Evolutionary conservation across 2,113 vertebrate species (phyloP).

Genomic region (Albula goreensis): DNA sequence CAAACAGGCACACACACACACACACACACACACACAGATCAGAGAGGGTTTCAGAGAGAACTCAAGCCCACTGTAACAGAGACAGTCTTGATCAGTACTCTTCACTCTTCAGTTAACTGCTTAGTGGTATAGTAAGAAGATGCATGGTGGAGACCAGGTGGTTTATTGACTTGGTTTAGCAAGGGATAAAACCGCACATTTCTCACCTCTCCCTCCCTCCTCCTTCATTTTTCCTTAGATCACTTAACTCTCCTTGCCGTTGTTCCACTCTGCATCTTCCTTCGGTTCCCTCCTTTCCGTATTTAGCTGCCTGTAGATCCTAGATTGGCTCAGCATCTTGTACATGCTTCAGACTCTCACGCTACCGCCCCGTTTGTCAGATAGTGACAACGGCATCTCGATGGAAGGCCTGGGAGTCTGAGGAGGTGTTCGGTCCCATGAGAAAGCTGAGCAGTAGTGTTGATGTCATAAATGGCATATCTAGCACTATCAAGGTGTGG

Average conservation of each 20-base stretch:
- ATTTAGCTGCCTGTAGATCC: not conserved
- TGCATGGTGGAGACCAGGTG: no score
- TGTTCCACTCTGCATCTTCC: not conserved
- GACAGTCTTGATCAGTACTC: not conserved
- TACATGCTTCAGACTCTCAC: no score
- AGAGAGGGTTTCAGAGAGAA: conserved; percentile 29
- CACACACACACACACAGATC: not conserved
- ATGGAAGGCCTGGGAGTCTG: no score
- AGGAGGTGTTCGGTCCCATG: not conserved
- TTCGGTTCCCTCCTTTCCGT: not conserved
- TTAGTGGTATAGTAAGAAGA: no score
- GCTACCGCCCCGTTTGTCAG: not conserved
- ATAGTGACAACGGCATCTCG: not conserved
- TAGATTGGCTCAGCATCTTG: not conserved
- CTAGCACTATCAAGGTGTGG: not conserved
- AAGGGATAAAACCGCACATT: not conserved
- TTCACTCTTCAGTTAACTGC: no score
- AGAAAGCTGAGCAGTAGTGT: not conserved
- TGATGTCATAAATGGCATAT: not conserved
- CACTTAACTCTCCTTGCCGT: not conserved
- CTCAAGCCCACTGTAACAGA: not conserved
- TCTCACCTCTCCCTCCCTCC: not conserved
- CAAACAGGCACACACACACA: not conserved
- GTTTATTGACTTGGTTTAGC: no score
- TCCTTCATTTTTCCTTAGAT: not conserved